A percentile compares a stretch with the other conserved stretches of the same genome.
phyloP scores from a whole-genome alignment of 2,888 invertebrate genomes.

The Acleris cristana region DNA sequence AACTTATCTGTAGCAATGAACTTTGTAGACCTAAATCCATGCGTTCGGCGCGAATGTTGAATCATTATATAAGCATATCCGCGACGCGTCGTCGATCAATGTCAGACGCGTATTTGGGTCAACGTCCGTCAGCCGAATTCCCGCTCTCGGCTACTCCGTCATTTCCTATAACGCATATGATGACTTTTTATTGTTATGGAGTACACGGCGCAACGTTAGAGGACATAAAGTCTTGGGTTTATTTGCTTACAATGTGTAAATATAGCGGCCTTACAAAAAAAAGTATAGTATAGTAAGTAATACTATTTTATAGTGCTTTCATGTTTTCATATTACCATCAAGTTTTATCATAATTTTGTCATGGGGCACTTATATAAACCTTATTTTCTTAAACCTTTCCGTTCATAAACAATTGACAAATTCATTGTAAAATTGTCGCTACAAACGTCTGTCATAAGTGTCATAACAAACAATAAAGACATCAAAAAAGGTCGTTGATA shows the following conservation, averaged over 20 bases:
- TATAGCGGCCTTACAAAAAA: no score
- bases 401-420: constrained; percentile 7
- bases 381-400: not conserved
- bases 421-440: not conserved
- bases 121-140: constrained; percentile 78
- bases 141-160: constrained; percentile 67
- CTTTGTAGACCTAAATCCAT: constrained; percentile 69
- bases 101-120: constrained; percentile 82
- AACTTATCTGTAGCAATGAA: constrained; percentile 72
- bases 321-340: not conserved
- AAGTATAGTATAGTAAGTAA: no score
- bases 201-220: constrained; percentile 8
- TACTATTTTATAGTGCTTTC: no score
- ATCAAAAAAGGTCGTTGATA: constrained; percentile 13
- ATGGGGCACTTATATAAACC: not conserved
- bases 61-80: constrained; percentile 65
- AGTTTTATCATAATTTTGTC: not conserved
- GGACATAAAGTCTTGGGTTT: not conserved
- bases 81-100: constrained; percentile 80
- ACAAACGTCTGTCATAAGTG: constrained; percentile 36
- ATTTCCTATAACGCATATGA: constrained; percentile 66
- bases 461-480: constrained; percentile 25
- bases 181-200: constrained; percentile 50
- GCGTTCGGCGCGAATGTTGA: constrained; percentile 62
- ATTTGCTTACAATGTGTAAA: no score